phyloP scores from a whole-genome alignment of 2,113 vertebrate species.

The Zosterops japonicus region DNA sequence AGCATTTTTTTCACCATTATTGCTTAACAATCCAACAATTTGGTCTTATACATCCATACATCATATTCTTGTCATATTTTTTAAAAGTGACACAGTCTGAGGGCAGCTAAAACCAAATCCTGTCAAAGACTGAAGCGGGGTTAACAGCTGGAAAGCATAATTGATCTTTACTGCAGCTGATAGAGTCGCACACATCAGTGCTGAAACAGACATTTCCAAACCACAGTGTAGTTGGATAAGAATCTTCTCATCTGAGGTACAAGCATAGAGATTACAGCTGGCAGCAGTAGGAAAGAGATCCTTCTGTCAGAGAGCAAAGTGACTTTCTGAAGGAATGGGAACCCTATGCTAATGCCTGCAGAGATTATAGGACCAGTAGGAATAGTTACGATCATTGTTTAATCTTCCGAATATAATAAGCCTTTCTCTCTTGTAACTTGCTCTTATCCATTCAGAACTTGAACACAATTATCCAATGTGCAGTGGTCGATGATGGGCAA shows the following conservation, averaged over 20 bases:
- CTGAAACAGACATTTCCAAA: not conserved
- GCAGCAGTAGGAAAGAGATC: not conserved
- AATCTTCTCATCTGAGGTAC: conserved; percentile 19
- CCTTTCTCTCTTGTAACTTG: not conserved
- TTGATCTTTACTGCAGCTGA: not conserved
- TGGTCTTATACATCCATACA: not conserved
- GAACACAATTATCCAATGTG: not conserved
- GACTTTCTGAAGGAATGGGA: not conserved
- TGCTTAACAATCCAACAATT: not conserved
- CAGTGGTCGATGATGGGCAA: not conserved
- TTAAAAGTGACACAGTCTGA: not conserved
- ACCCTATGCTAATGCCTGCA: not conserved
- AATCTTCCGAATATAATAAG: not conserved
- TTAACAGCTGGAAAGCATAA: not conserved
- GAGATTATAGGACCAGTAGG: not conserved
- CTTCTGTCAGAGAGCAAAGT: not conserved
- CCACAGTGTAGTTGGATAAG: not conserved
- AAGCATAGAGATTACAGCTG: conserved; percentile 10
- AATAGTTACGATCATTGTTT: conserved; percentile 5
- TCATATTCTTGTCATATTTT: not conserved
- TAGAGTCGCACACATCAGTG: not conserved
- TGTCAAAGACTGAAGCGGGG: not conserved
- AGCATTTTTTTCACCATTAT: not conserved
- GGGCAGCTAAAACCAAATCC: not conserved
- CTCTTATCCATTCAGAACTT: not conserved